Base-by-base conservation (phyloP, 2,888 invertebrate genomes). In the Podotricha telesiphe region DNA sequence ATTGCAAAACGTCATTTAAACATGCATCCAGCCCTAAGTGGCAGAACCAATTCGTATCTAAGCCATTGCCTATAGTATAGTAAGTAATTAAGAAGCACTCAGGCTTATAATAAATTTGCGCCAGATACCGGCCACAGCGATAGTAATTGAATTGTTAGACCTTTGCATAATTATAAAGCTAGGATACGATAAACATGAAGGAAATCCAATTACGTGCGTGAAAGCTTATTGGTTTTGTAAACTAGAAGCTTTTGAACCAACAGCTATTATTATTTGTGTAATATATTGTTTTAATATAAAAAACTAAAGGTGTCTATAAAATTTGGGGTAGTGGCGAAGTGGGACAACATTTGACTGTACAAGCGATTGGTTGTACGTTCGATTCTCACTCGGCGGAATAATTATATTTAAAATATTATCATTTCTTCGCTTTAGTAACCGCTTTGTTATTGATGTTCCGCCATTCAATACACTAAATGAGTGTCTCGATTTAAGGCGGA, bases 11-110 rank as follows among this genome's bases (percentile, higher is more conserved):
- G 42, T 42, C 58, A 58, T 20, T n/a, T 22, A 6, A 20, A 28
- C n/a, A 48, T 34, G 3, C 28, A 19, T 1, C 17, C 20, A 45
- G 59, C 17, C n/a, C 68, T 13, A 73, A 70, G 70, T 67, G 70
- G 75, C 71, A 68, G 37, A 65, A 40, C 34, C 45, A 68, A 69
- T 69, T 68, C 34, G 56, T 65, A 71, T 67, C 67, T 62, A 15
- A 68, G 51, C 70, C 70, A 61, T 70, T 67, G 68, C 50, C 71
- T 76, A 77, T 77, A 79, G 76, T 75, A 77, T 77, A 79, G 76
- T 75, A 77, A 76, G 77, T 77, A 79, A 82, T 81, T 79, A 79
- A 80, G 76, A 72, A 74, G 77, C 78, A 75, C 78, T 76, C 75
- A 74, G 73, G 70, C 72, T 56, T 61, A 74, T 74, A 75, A 79